These are phyloP conservation scores for Chrysopilus asiliformis DNA, from an alignment of 2,888 invertebrate genomes.

Conservation along the genomic window DNA sequence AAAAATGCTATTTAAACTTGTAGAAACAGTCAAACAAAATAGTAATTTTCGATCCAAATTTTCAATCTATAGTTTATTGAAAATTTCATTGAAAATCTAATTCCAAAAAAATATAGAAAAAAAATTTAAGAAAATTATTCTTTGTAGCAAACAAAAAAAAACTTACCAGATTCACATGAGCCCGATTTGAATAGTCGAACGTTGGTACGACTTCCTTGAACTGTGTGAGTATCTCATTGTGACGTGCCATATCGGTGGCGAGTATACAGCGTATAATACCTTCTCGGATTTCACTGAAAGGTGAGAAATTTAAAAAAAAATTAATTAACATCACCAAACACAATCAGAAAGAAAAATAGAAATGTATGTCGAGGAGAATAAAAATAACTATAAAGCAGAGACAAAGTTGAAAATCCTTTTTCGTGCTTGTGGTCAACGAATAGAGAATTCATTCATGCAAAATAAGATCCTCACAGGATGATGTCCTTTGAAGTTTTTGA, in stretches of 20 bases:
- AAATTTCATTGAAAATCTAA: conserved; percentile 1
- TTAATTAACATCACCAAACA: not conserved
- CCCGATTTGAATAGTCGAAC: conserved; percentile 54
- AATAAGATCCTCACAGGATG: too few species aligned
- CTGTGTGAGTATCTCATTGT: conserved; percentile 61
- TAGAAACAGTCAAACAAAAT: too few species aligned
- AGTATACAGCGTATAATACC: conserved; percentile 67
- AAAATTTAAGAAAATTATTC: not conserved
- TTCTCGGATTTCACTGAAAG: conserved; percentile 48
- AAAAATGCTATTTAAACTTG: too few species aligned
- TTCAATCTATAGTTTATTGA: too few species aligned
- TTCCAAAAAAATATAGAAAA: not conserved
- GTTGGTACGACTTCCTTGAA: conserved; percentile 51
- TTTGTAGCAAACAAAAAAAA: too few species aligned
- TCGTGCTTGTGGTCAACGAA: too few species aligned
- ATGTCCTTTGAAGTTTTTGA: too few species aligned
- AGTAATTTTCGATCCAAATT: too few species aligned
- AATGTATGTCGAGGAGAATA: too few species aligned
- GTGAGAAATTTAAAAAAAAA: not conserved
- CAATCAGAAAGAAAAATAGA: not conserved
- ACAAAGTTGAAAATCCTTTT: too few species aligned
- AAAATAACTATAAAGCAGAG: too few species aligned
- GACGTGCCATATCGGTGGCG: conserved; percentile 67
- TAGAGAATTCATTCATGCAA: too few species aligned
- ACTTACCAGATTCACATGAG: conserved; percentile 58